These are phyloP conservation scores for Thysanoteuthis rhombus DNA, from an alignment of 2,888 invertebrate genomes.

Conservation along the genomic window DNA sequence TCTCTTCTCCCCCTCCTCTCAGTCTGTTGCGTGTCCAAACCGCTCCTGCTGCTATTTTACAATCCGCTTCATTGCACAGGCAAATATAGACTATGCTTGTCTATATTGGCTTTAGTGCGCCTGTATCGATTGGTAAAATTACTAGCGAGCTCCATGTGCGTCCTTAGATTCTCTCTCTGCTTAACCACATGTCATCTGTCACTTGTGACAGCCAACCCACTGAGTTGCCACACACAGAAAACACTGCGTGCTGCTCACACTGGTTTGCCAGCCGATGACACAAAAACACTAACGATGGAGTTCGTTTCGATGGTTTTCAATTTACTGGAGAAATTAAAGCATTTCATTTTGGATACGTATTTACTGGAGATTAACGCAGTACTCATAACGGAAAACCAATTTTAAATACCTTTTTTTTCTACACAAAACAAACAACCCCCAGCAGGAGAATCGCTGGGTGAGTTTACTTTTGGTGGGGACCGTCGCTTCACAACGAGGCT, in stretches of 20 bases:
- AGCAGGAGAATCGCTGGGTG: background rate
- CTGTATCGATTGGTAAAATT: background rate
- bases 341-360: background rate
- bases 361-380: background rate
- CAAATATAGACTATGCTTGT: background rate
- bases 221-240: background rate
- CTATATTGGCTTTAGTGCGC: background rate
- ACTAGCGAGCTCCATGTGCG: background rate
- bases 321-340: background rate
- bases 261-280: background rate
- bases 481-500: background rate
- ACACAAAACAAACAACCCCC: background rate
- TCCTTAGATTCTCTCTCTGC: background rate
- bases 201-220: background rate
- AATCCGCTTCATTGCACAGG: background rate
- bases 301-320: background rate
- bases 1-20: background rate
- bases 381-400: background rate
- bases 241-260: background rate
- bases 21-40: background rate
- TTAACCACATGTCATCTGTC: background rate
- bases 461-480: background rate
- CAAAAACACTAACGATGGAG: background rate
- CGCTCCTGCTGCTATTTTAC: background rate
- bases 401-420: background rate